These are phyloP conservation scores for Pseudomugil gertrudae DNA, from an alignment of 2,797 vertebrate species.

Conservation along the genomic window DNA sequence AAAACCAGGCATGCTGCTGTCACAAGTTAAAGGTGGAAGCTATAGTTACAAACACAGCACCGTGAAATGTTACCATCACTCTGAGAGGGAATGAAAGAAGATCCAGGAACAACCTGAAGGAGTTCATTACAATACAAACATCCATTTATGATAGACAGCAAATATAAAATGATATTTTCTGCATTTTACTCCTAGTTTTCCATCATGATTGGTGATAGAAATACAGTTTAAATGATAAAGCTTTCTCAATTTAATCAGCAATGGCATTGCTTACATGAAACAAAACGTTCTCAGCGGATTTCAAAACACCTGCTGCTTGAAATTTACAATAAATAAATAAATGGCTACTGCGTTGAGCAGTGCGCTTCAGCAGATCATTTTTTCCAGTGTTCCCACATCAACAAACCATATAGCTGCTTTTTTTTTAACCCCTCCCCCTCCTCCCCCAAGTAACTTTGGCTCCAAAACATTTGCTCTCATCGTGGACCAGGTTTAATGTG, in stretches of 20 bases:
- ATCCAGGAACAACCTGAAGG: conserved; percentile 28
- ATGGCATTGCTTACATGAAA: conserved; percentile 26
- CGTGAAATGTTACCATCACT: conserved; percentile 45
- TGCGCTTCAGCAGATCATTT: conserved; percentile 37
- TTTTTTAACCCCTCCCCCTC: conserved; percentile 28
- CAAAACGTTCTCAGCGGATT: conserved; percentile 26
- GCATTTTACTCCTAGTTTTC: conserved; percentile 21
- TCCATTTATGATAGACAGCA: conserved; percentile 25
- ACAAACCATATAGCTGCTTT: conserved; percentile 40
- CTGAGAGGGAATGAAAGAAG: conserved; percentile 22
- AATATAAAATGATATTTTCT: conserved; percentile 45
- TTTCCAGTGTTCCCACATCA: neutral
- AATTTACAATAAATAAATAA: conserved; percentile 75
- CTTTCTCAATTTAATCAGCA: conserved; percentile 15
- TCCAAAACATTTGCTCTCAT: conserved; percentile 36
- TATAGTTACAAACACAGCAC: conserved; percentile 63
- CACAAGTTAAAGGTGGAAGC: conserved; percentile 45
- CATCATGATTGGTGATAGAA: conserved; percentile 27
- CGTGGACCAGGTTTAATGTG: conserved; percentile 40
- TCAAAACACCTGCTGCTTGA: conserved; percentile 37
- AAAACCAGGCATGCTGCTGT: conserved; percentile 65
- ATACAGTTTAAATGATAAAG: conserved; percentile 34
- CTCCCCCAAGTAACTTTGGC: conserved; percentile 62
- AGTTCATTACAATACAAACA: neutral
- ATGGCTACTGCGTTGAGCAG: conserved; percentile 36